Percentiles rank a stretch among this genome's conserved stretches.
Conservation (phyloP, 2,797 vertebrate genomes). For the Sternotherus odoratus region DNA sequence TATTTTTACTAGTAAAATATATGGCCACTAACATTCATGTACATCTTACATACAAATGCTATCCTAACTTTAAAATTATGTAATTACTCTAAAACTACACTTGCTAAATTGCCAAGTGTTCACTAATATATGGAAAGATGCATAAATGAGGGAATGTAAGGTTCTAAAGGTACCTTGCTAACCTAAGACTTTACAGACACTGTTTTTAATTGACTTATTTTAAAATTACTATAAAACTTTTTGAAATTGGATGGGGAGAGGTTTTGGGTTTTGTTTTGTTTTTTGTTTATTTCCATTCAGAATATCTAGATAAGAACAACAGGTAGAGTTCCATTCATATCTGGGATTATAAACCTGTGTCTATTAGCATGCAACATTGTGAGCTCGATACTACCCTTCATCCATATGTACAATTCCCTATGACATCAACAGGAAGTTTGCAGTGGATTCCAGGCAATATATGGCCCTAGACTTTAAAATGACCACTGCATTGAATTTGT, state of each 20-base stretch:
- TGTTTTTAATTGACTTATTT: constrained; percentile 28
- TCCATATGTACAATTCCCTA: neutral
- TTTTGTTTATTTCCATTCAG: neutral
- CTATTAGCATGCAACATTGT: neutral
- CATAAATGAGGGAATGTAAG: constrained; percentile 38
- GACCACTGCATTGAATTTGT: neutral
- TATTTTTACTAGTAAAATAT: constrained; percentile 27
- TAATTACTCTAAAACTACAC: constrained; percentile 55
- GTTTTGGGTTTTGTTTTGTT: neutral
- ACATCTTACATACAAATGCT: constrained; percentile 55
- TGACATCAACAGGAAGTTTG: neutral
- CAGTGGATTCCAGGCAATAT: fast-evolving
- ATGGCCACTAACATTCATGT: constrained; percentile 34
- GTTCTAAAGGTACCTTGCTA: constrained; percentile 48
- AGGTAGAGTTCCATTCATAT: neutral
- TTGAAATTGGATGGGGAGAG: neutral
- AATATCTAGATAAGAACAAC: neutral
- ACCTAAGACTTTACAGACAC: constrained; percentile 50
- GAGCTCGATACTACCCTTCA: neutral
- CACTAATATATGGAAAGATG: constrained; percentile 58
- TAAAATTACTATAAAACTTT: constrained; percentile 49
- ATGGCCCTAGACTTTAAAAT: neutral
- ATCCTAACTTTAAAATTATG: constrained; percentile 63
- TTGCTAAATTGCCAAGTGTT: constrained; percentile 43
- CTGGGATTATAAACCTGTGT: neutral